These are phyloP conservation scores for Sitodiplosis mosellana DNA, from an alignment of 1,140 invertebrate genomes.

Conservation along the genomic window DNA sequence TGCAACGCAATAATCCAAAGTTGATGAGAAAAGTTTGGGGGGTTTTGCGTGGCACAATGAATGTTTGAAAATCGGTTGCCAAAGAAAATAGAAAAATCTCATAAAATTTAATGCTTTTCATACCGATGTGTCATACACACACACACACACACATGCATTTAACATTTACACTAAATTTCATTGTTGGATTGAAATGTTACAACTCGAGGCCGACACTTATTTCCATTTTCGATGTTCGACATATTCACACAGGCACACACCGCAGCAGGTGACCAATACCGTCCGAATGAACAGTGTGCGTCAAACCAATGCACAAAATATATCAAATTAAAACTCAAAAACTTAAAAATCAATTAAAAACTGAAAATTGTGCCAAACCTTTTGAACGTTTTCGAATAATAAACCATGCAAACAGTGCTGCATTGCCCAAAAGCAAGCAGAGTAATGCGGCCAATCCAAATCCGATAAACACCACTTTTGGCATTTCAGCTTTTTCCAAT, in stretches of 20 bases:
- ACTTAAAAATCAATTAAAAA: slow-evolving; percentile 1
- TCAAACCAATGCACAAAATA: not conserved
- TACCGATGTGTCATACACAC: slow-evolving; percentile 12
- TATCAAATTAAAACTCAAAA: not conserved
- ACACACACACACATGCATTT: slow-evolving; percentile 12
- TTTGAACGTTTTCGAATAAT: slow-evolving; percentile 55
- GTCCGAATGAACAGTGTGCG: not conserved
- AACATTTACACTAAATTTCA: no score
- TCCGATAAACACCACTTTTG: slow-evolving; percentile 61
- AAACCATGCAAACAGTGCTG: slow-evolving; percentile 67
- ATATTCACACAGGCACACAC: no score
- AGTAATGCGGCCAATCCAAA: slow-evolving; percentile 60
- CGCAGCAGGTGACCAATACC: no score
- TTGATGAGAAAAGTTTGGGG: slow-evolving; percentile 1
- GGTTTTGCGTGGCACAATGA: no score
- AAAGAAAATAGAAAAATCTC: no score
- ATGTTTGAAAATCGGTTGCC: no score
- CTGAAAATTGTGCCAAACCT: slow-evolving; percentile 7
- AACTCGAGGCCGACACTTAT: no score
- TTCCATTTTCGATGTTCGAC: no score
- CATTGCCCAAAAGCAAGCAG: slow-evolving; percentile 54
- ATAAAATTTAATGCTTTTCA: no score
- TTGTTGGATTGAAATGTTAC: no score
- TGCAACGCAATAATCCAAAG: not conserved
- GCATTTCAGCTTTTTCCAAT: slow-evolving; percentile 43